Base-by-base conservation (phyloP, 2,113 vertebrate genomes). In the Sceloporus tristichus region DNA sequence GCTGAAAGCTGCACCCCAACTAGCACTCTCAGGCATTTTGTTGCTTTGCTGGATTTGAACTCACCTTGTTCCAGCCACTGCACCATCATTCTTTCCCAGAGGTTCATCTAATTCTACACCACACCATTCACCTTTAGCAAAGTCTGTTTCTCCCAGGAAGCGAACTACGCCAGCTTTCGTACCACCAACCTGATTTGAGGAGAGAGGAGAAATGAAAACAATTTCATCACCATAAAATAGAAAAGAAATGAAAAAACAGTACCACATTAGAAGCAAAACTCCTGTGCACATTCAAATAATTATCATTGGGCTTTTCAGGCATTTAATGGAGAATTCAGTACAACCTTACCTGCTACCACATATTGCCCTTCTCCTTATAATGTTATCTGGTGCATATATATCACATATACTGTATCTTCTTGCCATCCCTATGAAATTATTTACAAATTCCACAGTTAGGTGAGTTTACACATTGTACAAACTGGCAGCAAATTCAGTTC, bases 121-220 rank as follows among this genome's bases (percentile, higher is more conserved):
- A 71, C 99, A 99, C 99, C 99, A 99, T 7, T 99, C 99, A 42
- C 99, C 99, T 95, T 99, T 99, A 53, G 99, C 98, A 92, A 99
- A 99, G 95, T 99, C 99, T 0, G 99, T 98, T 94, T 99, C 98
- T n/a, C 99, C 99, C 56, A 99, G 94, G 87, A 99, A 99, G 53
- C 98, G 98, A 34, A 99, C 98, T 0, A 99, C 99, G 48, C 99
- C 99, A 7, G 99, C 99, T 95, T 99, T 99, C 0, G 98, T 98
- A 82, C 99, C 99, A 54, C 98, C 98, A 62, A 99, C 99, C 99
- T 99, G 82, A 14, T 90, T 62, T 83, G 82, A 13, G 88, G 54
- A 54, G 85, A 0, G 2, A 89, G 18, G 53, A 87, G 0, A 59
- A 16, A 88, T 53, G 73, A 1, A 19, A 40, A 56, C 7, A 27